Percentiles rank a stretch among this genome's conserved stretches.
Evolutionary conservation across 2,888 invertebrate genomes (phyloP).

Genomic region (Miltochrista miniata): DNA sequence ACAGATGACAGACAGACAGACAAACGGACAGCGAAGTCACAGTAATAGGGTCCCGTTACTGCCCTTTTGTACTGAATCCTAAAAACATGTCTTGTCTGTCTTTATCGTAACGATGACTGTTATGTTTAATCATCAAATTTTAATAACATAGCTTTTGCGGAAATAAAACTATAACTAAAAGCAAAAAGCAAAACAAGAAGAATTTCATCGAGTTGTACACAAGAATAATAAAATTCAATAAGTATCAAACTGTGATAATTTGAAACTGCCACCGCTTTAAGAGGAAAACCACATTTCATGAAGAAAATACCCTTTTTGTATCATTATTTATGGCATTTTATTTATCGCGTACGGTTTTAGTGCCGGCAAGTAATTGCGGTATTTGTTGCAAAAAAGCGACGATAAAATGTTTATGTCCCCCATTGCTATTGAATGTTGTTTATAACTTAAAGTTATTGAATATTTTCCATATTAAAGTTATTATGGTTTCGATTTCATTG

Average conservation of each 20-base stretch:
- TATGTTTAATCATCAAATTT: no score
- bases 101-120: no score
- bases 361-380: conserved; percentile 1
- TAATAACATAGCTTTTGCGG: no score
- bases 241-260: not conserved
- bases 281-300: not conserved
- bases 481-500: not conserved
- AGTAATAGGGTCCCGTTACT: no score
- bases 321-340: conserved; percentile 5
- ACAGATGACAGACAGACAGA: no score
- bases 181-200: no score
- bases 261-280: not conserved
- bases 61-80: no score
- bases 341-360: conserved; percentile 2
- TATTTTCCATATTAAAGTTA: not conserved
- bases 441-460: conserved; percentile 5
- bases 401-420: conserved; percentile 3
- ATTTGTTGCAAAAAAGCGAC: conserved; percentile 2
- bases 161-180: no score
- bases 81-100: no score
- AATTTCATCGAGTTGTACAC: no score
- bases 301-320: conserved; percentile 1
- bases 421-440: conserved; percentile 1
- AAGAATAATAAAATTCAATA: not conserved
- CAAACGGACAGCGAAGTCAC: no score